A percentile compares a stretch with the other conserved stretches of the same genome.
These are phyloP conservation scores for Drosophila testacea DNA, from an alignment of 2,888 invertebrate genomes.

Conservation along the genomic window DNA sequence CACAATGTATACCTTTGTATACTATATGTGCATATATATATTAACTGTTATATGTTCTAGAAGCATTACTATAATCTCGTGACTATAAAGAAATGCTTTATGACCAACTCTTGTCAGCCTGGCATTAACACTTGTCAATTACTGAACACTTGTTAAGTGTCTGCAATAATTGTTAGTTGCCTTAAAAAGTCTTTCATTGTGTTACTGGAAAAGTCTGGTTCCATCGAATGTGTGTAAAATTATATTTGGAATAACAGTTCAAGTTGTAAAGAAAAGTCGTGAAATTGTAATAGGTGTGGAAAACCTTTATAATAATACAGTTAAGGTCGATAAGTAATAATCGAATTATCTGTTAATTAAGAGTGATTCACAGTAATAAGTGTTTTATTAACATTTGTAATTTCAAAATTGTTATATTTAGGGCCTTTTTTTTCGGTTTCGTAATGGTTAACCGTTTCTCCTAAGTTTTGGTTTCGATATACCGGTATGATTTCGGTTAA, in stretches of 20 bases:
- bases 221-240: background rate
- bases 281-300: too few species aligned
- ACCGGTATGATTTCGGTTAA: too few species aligned
- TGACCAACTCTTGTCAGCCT: conserved; percentile 36
- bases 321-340: too few species aligned
- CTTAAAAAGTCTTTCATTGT: background rate
- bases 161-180: background rate
- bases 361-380: too few species aligned
- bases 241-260: background rate
- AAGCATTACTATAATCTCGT: conserved; percentile 26
- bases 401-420: too few species aligned
- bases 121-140: conserved; percentile 28
- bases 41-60: conserved; percentile 1
- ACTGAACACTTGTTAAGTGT: conserved; percentile 25
- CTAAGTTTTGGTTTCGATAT: too few species aligned
- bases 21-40: background rate
- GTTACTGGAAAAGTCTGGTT: background rate
- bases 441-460: too few species aligned
- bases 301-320: too few species aligned
- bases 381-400: too few species aligned
- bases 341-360: too few species aligned
- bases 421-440: too few species aligned
- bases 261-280: background rate
- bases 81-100: conserved; percentile 28
- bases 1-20: background rate